Base-by-base conservation (phyloP, 2,888 invertebrate genomes). In the Branchipolynoe longqiensis region DNA sequence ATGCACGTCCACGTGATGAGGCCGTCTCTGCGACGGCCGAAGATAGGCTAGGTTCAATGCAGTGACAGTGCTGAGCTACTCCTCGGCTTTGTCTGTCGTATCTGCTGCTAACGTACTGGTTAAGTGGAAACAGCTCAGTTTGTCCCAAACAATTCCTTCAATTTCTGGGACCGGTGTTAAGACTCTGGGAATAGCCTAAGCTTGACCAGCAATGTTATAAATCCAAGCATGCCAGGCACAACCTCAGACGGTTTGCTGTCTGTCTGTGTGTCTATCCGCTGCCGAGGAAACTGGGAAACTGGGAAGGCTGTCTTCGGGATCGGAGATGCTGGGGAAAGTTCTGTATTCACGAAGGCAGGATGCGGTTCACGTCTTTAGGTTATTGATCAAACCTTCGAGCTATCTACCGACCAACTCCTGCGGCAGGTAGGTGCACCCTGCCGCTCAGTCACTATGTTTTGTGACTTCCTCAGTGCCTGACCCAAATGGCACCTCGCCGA, bases 251-350 rank as follows among this genome's bases (percentile, higher is more conserved):
- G 48, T 8, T 18, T 18, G 48, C 48, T 18, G 69, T 69, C 69
- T 69, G 69, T 69, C 69, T 69, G 69, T 69, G 33, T 38, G 69
- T 69, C 69, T 69, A 69, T 69, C 69, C 69, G 69, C 69, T 62
- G 69, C 69, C 12, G 69, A 38, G 69, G 69, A 48, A 12, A 18
- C 48, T 48, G 48, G 48, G 48, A 69, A 14, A 22, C 69, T 69
- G 69, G 69, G 69, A 69, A 69, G 69, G 69, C 69, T 69, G 69
- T 18, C 36, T 69, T 33, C 38, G 36, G 69, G 48, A n/a, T n/a
- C n/a, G n/a, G n/a, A n/a, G n/a, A n/a, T n/a, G n/a, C n/a, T n/a
- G n/a, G n/a, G n/a, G 48, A 48, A 18, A 48, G 48, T 48, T 48
- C n/a, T n/a, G n/a, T n/a, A n/a, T n/a, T n/a, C 62, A 31, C 62